Evolutionary conservation across 2,797 vertebrate genomes (phyloP), one percentile per base, ranked within the genome.

Genomic region (Phataginus tricuspis): DNA sequence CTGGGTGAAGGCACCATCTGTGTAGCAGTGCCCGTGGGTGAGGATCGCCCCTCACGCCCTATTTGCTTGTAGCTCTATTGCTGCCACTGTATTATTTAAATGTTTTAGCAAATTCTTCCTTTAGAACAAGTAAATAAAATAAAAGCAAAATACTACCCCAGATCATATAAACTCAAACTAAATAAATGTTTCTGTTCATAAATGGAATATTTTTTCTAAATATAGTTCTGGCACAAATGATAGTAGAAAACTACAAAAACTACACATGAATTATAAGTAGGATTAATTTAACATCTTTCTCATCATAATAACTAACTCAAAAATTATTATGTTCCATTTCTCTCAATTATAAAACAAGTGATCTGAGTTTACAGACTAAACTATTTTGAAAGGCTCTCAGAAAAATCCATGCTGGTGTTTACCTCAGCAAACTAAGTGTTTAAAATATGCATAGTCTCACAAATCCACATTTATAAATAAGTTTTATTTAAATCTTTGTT

Each of bases 401-500:
- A 53, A 71, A 86, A 86, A 88, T 82, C 53, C 78, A 53, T 31
- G 51, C 31, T 86, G 11, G 34, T 63, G 27, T 79, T 72, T 85
- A 78, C 31, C 90, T 94, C 13, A 87, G 16, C 72, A 86, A 93
- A 39, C 15, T 63, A 42, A 86, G 79, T 93, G 13, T 80, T 83
- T 95, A 63, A 78, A 83, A 89, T 77, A 71, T 85, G n/a, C 66
- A 84, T 19, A 61, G 37, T 63, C 39, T 95, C 68, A 94, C 25
- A 74, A 94, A 94, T 74, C n/a, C 77, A 87, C 9, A 84, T 59
- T 92, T 86, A 86, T 21, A 88, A 63, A 55, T 77, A 77, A 86
- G 11, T 69, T 96, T 95, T 88, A 75, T 78, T 89, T 90, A 85
- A 80, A 31, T 87, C 31, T 91, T 91, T 86, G 51, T 29, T 94